phyloP scores from a whole-genome alignment of 2,797 vertebrate genomes.

The Mus caroli region DNA sequence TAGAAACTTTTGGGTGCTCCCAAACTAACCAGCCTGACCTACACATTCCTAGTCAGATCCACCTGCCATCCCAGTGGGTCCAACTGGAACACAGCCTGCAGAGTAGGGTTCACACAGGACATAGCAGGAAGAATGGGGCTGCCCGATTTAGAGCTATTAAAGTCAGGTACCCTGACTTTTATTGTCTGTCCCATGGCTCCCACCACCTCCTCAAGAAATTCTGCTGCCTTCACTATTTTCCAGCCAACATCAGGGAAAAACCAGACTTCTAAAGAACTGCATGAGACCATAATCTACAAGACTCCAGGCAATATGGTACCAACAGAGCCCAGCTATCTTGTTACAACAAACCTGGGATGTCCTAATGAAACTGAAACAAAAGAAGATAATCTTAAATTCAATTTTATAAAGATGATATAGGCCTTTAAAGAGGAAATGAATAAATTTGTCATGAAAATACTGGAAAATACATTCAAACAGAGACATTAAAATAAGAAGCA shows the following conservation, averaged over 20 bases:
- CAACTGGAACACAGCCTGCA: background rate
- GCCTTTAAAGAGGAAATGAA: background rate
- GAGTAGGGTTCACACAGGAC: background rate
- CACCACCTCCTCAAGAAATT: background rate
- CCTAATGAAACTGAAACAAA: background rate
- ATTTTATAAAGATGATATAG: background rate
- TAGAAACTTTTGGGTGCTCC: background rate
- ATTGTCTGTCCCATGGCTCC: background rate
- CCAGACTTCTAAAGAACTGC: background rate
- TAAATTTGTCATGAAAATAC: background rate
- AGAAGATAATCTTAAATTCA: background rate
- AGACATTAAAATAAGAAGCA: too few species aligned
- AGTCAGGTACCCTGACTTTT: background rate
- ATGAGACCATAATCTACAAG: background rate
- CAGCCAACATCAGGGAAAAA: background rate
- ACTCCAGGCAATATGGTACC: background rate
- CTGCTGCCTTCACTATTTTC: background rate
- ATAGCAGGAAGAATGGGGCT: background rate
- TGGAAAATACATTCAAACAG: background rate
- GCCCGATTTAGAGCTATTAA: background rate
- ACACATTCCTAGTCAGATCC: background rate
- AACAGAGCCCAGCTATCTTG: background rate
- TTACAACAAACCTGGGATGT: background rate
- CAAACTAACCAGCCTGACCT: background rate
- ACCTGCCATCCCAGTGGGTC: background rate